Evolutionary conservation across 2,113 vertebrate genomes (phyloP).

Genomic region (Falco punctatus): DNA sequence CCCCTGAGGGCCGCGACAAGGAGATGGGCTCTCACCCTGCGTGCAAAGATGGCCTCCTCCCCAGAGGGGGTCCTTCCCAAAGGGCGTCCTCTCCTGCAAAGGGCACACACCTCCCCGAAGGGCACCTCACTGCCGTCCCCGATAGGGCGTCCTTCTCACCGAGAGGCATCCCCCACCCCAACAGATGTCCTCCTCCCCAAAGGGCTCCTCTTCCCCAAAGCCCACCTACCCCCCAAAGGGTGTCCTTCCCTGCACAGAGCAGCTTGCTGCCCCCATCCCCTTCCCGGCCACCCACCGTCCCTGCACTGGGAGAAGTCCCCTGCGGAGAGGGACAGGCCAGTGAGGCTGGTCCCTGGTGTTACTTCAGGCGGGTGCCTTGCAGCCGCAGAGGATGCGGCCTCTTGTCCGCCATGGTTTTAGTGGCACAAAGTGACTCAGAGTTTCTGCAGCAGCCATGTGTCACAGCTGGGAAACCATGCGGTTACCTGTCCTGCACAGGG

Average conservation of each 20-base stretch:
- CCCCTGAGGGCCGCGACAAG: no score
- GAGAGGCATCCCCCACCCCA: no score
- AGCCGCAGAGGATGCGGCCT: not conserved
- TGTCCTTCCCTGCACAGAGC: no score
- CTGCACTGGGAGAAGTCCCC: no score
- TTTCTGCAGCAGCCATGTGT: rapidly evolving
- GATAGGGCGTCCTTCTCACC: no score
- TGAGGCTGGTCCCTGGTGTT: rapidly evolving
- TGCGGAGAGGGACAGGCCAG: not conserved
- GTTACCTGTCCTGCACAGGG: rapidly evolving
- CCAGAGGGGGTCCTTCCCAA: not conserved
- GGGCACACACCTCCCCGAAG: not conserved
- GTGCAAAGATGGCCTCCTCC: rapidly evolving
- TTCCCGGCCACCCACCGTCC: not conserved
- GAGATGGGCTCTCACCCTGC: not conserved
- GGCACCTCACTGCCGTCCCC: no score
- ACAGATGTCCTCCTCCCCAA: no score
- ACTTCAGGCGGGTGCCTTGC: rapidly evolving
- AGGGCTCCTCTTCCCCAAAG: not conserved
- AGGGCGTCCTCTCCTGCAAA: not conserved
- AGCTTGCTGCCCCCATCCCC: not conserved
- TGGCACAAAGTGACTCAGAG: not conserved
- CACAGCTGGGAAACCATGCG: rapidly evolving
- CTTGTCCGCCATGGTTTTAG: rapidly evolving
- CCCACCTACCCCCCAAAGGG: not conserved